A percentile compares a stretch with the other conserved stretches of the same genome.
Evolutionary conservation across 2,113 vertebrate genomes (phyloP).

Genomic region (Bostrychus sinensis): DNA sequence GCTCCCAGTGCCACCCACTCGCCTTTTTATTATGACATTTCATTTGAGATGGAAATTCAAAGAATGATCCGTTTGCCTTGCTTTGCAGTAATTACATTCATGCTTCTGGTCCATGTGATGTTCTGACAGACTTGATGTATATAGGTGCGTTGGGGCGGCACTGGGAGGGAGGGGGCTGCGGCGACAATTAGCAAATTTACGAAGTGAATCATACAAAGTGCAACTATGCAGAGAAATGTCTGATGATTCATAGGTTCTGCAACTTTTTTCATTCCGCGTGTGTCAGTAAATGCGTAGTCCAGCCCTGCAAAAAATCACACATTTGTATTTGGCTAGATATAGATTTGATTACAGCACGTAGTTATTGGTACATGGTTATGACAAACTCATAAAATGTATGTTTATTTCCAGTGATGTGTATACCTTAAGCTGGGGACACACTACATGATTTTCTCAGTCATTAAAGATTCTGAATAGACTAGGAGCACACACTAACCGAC

Average conservation of each 20-base stretch:
- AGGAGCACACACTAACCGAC: too few relatives aligned
- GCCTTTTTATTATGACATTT: constrained; percentile 13
- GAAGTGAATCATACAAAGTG: neutral
- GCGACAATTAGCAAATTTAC: neutral
- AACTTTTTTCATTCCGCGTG: too few relatives aligned
- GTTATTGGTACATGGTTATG: too few relatives aligned
- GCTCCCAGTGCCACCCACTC: neutral
- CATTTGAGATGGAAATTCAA: constrained; percentile 9
- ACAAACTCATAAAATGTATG: too few relatives aligned
- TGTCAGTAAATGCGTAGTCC: too few relatives aligned
- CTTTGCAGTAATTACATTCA: neutral
- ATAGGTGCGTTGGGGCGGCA: neutral
- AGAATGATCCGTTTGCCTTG: neutral
- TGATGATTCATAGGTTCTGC: neutral
- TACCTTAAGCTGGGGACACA: too few relatives aligned
- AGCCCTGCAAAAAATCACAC: too few relatives aligned
- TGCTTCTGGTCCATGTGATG: neutral
- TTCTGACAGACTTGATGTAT: neutral
- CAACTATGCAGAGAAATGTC: neutral
- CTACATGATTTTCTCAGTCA: too few relatives aligned
- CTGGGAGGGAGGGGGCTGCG: neutral
- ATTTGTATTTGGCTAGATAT: too few relatives aligned
- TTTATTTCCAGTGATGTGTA: too few relatives aligned
- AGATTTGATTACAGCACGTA: too few relatives aligned
- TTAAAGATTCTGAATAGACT: too few relatives aligned